Evolutionary conservation across 2,797 vertebrate species (phyloP).

Genomic region (Aeoliscus strigatus): DNA sequence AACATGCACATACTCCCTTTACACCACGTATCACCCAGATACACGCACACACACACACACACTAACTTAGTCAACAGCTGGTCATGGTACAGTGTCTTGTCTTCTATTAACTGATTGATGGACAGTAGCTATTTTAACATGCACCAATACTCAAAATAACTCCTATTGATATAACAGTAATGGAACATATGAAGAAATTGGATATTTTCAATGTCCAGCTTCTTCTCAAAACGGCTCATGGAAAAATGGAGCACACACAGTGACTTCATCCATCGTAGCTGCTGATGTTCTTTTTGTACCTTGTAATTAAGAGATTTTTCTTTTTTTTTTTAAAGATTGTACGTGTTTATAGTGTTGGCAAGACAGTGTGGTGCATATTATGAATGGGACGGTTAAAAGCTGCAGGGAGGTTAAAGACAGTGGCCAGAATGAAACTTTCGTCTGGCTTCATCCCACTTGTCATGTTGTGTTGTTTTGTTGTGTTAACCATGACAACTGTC

Average conservation of each 20-base stretch:
- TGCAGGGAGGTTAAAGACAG: slow-evolving; percentile 17
- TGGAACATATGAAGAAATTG: slow-evolving; percentile 68
- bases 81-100: slow-evolving; percentile 9
- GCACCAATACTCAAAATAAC: slow-evolving; percentile 49
- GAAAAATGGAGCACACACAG: slow-evolving; percentile 54
- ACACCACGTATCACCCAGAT: neutral
- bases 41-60: slow-evolving; percentile 8
- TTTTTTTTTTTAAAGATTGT: slow-evolving; percentile 37
- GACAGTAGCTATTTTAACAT: slow-evolving; percentile 44
- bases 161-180: slow-evolving; percentile 61
- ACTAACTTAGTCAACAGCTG: slow-evolving; percentile 8
- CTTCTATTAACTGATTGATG: slow-evolving; percentile 52
- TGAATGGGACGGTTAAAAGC: slow-evolving; percentile 56
- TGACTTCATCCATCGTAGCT: slow-evolving; percentile 59
- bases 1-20: slow-evolving; percentile 1
- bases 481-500: slow-evolving; percentile 75
- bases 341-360: slow-evolving; percentile 40
- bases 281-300: slow-evolving; percentile 60
- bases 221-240: slow-evolving; percentile 63
- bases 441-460: slow-evolving; percentile 54
- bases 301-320: slow-evolving; percentile 60
- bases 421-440: slow-evolving; percentile 41
- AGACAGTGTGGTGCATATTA: slow-evolving; percentile 35
- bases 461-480: slow-evolving; percentile 71
- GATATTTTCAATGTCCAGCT: slow-evolving; percentile 68